Percentiles rank a stretch among this genome's conserved stretches.
Conservation (phyloP, 1,140 invertebrate genomes). For the Myzus persicae region DNA sequence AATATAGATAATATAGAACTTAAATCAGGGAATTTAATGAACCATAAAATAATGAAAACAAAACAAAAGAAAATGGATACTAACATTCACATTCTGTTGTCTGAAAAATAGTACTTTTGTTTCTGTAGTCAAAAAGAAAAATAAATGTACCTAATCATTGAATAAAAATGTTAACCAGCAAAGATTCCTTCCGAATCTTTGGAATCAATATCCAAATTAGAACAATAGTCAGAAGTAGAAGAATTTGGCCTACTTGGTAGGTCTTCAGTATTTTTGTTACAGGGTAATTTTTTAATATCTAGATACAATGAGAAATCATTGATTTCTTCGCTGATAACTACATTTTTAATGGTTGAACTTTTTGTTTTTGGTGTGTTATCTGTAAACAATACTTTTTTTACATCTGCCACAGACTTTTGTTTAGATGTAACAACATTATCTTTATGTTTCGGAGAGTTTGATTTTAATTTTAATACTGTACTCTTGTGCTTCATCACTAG, state of each 20-base stretch:
- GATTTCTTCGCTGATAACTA: neutral
- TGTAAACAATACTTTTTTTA: slow-evolving; percentile 53
- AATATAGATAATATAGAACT: neutral
- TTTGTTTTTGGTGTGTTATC: slow-evolving; percentile 21
- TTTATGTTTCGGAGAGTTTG: slow-evolving; percentile 12
- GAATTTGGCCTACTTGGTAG: neutral
- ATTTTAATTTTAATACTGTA: slow-evolving; percentile 46
- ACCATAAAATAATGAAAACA: neutral
- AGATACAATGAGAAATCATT: neutral
- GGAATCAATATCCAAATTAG: slow-evolving; percentile 34
- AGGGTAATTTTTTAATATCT: slow-evolving; percentile 11
- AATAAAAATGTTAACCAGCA: neutral
- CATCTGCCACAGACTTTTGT: slow-evolving; percentile 39
- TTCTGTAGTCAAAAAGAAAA: neutral
- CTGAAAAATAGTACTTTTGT: neutral
- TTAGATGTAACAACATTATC: neutral
- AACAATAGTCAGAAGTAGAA: slow-evolving; percentile 31
- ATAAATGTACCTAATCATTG: neutral
- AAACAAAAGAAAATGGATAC: neutral
- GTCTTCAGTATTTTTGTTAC: slow-evolving; percentile 7
- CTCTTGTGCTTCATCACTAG: slow-evolving; percentile 46
- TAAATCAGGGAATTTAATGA: neutral
- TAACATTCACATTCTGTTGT: neutral
- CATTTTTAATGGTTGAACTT: neutral
- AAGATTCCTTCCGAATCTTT: slow-evolving; percentile 20